Conservation (phyloP, 2,113 vertebrate genomes). For the Hystrix brachyura region DNA sequence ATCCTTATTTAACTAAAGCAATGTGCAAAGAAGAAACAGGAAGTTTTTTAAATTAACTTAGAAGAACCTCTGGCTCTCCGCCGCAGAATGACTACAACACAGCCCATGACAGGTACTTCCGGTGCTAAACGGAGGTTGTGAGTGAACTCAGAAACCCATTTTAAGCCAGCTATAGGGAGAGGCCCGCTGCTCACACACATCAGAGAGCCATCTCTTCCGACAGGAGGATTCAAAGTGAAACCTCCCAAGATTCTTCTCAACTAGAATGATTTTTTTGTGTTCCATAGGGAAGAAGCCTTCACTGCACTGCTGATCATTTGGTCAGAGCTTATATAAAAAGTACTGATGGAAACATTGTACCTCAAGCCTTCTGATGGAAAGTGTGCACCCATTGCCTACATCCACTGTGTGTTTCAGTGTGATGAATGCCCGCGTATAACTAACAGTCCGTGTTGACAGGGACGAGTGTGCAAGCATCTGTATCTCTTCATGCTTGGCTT, state of each 20-base stretch:
- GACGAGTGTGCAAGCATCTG: fast-evolving
- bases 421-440: fast-evolving
- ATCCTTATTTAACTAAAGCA: constrained; percentile 9
- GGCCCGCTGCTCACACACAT: fast-evolving
- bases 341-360: fast-evolving
- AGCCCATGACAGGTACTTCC: background rate
- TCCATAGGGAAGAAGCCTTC: fast-evolving
- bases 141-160: background rate
- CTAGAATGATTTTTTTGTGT: too few species aligned
- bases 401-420: fast-evolving
- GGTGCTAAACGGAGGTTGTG: fast-evolving
- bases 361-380: too few species aligned
- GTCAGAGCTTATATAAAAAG: background rate
- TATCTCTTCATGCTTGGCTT: fast-evolving
- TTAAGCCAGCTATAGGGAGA: fast-evolving
- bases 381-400: fast-evolving
- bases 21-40: constrained; percentile 13
- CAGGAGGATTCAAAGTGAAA: too few species aligned
- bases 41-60: constrained; percentile 38
- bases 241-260: background rate
- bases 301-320: fast-evolving
- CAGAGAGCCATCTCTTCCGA: background rate
- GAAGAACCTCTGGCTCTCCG: background rate
- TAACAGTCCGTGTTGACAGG: fast-evolving
- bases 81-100: background rate